Conservation (phyloP, 2,888 invertebrate species). For the Drosophila anomalata region DNA sequence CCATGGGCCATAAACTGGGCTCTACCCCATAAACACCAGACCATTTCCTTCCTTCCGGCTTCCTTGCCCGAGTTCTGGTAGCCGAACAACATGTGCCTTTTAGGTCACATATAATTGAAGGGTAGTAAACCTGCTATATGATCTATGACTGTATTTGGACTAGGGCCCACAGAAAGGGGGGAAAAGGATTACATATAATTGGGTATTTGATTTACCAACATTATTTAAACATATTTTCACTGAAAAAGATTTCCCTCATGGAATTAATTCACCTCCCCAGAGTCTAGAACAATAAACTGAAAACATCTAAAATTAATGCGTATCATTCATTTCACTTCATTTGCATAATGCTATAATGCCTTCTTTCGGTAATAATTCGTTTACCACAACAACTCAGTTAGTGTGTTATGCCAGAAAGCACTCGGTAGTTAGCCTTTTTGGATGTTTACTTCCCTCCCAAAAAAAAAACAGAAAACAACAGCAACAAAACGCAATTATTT, state of each 20-base stretch:
- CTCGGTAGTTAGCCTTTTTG: slow-evolving; percentile 40
- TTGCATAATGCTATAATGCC: slow-evolving; percentile 37
- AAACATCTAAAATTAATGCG: slow-evolving; percentile 9
- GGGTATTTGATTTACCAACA: slow-evolving; percentile 3
- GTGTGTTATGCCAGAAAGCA: slow-evolving; percentile 25
- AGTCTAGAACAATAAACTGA: neutral
- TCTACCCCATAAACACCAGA: slow-evolving; percentile 16
- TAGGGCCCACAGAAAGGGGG: neutral
- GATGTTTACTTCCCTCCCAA: slow-evolving; percentile 1
- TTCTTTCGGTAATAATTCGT: slow-evolving; percentile 38
- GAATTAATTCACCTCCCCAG: neutral
- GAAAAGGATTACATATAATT: slow-evolving; percentile 5
- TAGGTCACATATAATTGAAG: slow-evolving; percentile 40
- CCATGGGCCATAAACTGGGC: slow-evolving; percentile 25
- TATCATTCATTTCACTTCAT: slow-evolving; percentile 16
- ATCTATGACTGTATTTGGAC: slow-evolving; percentile 19
- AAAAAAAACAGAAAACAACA: slow-evolving; percentile 18
- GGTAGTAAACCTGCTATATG: slow-evolving; percentile 20
- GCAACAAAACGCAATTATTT: slow-evolving; percentile 63
- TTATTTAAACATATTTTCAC: neutral
- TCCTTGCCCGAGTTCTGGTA: slow-evolving; percentile 23
- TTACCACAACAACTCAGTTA: slow-evolving; percentile 67
- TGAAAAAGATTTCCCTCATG: slow-evolving; percentile 3
- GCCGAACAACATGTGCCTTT: slow-evolving; percentile 22
- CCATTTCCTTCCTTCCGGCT: slow-evolving; percentile 37